Percentiles rank a stretch among this genome's conserved stretches.
phyloP scores from a whole-genome alignment of 2,113 vertebrate genomes.

The Hippocampus mohnikei region DNA sequence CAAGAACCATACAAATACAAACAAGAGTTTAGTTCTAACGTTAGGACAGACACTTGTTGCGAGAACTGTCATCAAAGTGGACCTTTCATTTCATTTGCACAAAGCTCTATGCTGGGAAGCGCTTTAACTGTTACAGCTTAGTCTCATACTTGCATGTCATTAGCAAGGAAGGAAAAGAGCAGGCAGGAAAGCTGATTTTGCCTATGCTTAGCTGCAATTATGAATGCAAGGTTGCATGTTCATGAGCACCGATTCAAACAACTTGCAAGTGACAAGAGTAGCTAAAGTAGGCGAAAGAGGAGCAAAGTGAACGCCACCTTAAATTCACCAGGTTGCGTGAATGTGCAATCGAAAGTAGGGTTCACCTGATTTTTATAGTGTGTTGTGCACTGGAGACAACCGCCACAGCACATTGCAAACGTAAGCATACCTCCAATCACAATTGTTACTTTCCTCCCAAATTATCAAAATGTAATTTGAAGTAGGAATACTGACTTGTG shows the following conservation, averaged over 20 bases:
- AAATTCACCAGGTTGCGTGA: no score
- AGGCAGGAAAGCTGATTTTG: conserved; percentile 19
- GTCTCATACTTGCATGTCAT: conserved; percentile 37
- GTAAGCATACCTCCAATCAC: no score
- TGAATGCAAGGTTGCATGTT: conserved; percentile 28
- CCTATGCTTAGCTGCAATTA: conserved; percentile 42
- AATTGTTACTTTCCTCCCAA: neutral
- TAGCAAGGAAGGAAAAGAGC: conserved; percentile 36
- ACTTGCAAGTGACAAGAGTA: neutral
- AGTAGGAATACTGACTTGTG: neutral
- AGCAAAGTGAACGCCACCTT: no score
- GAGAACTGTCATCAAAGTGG: conserved; percentile 29
- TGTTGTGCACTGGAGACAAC: no score
- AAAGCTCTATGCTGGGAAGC: conserved; percentile 28
- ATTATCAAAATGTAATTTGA: neutral
- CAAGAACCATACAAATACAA: neutral
- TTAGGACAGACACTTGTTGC: conserved; percentile 8
- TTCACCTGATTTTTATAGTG: no score
- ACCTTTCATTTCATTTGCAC: conserved; percentile 39
- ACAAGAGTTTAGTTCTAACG: neutral
- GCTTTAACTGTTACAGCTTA: conserved; percentile 39
- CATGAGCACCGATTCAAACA: neutral
- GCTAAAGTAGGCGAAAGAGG: no score
- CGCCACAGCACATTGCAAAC: neutral
- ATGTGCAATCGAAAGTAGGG: no score